Evolutionary conservation across 2,888 invertebrate genomes (phyloP), one percentile per base, ranked within the genome.

Genomic region (Cacoxenus indagator): DNA sequence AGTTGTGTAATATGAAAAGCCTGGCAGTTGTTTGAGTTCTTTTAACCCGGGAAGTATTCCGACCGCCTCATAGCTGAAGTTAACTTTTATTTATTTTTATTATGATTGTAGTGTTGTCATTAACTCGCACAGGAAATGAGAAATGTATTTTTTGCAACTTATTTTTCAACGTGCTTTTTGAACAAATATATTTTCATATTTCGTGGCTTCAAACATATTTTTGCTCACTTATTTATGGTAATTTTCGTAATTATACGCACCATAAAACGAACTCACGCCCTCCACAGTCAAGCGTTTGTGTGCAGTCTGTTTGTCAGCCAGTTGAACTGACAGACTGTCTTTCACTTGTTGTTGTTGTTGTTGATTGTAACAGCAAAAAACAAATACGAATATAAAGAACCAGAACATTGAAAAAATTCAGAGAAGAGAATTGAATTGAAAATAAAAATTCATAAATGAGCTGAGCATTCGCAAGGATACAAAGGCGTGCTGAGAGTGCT

Each of bases 201-300:
- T 55, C 24, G 9, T 26, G 37, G 19, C 1, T 14, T 61, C 43
- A 4, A 61, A 61, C 26, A 61, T 43, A 61, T 61, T 61, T 61
- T 61, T 29, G 61, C 61, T 69, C 72, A 78, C 82, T 81, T 72
- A 79, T 83, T 81, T 81, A 81, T 83, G 82, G 76, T 83, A 81
- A 81, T 81, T 81, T 83, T 76, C 83, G 75, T 81, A 81, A 81
- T 81, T 81, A 83, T 81, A 77, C 77, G 81, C 81, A 83, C 73
- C 82, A 78, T 79, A 75, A 81, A 80, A n/a, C n/a, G n/a, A n/a
- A 77, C 82, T 80, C 68, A 14, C 29, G 8, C 26, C 6, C 55
- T 55, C 2, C 14, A 27, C 22, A 22, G 22, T 24, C n/a, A n/a
- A n/a, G n/a, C 48, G n/a, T n/a, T 24, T 55, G 26, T 26, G 11